Evolutionary conservation across 2,888 invertebrate species (phyloP).

Genomic region (Drosophila kuntzei): DNA sequence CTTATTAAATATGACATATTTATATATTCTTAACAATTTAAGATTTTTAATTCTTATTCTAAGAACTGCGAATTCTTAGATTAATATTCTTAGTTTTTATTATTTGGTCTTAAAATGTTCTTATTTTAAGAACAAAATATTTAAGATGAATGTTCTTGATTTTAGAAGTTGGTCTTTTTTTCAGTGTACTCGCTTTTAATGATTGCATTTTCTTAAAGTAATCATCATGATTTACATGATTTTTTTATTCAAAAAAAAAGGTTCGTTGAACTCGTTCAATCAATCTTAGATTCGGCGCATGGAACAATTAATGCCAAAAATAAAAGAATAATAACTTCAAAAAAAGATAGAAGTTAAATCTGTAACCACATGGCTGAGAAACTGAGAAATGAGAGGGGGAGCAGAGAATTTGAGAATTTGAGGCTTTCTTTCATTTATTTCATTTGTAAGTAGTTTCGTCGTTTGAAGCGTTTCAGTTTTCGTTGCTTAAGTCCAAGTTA

Average conservation of each 20-base stretch:
- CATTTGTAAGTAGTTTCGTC: conserved; percentile 63
- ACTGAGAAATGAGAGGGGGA: background rate
- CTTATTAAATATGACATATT: too few relatives aligned
- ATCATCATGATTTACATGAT: conserved; percentile 68
- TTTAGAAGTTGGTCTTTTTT: too few relatives aligned
- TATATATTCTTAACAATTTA: too few relatives aligned
- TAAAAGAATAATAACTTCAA: conserved; percentile 22
- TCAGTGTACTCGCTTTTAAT: conserved; percentile 36
- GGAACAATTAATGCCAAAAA: conserved; percentile 80
- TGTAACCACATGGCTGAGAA: conserved; percentile 51
- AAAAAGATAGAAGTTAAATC: conserved; percentile 56
- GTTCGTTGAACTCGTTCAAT: conserved; percentile 76
- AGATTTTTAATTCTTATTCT: too few relatives aligned
- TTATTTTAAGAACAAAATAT: too few relatives aligned
- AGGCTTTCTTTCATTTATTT: conserved; percentile 72
- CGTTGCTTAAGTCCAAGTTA: conserved; percentile 76
- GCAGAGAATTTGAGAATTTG: conserved; percentile 45
- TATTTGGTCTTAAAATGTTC: too few relatives aligned
- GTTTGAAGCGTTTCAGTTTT: conserved; percentile 75
- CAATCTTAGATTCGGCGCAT: conserved; percentile 80
- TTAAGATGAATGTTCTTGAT: too few relatives aligned
- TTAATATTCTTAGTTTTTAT: background rate
- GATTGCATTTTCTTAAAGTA: conserved; percentile 48
- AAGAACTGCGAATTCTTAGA: too few relatives aligned
- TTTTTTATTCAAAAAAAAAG: conserved; percentile 28